phyloP scores from a whole-genome alignment of 1,140 invertebrate species.

The Trichonephila inaurata region DNA sequence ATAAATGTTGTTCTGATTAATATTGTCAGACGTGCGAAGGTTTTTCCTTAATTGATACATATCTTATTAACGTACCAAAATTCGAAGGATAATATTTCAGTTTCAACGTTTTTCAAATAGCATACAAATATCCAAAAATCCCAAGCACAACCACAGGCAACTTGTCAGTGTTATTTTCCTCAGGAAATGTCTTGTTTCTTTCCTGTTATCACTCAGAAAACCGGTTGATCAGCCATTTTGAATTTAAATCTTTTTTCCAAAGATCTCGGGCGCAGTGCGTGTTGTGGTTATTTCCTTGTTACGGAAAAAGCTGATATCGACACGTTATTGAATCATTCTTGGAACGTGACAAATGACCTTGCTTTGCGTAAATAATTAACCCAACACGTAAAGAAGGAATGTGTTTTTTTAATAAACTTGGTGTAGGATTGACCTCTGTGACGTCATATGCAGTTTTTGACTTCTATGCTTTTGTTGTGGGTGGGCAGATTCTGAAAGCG shows the following conservation, averaged over 20 bases:
- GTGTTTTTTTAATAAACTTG: background rate
- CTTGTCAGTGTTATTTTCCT: background rate
- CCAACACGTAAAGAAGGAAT: background rate
- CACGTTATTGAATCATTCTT: conserved; percentile 32
- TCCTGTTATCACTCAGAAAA: conserved; percentile 30
- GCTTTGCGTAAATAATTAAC: conserved; percentile 45
- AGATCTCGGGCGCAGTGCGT: background rate
- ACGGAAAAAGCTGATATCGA: background rate
- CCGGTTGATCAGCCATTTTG: conserved; percentile 36
- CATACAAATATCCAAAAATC: background rate
- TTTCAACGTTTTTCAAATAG: too few species aligned
- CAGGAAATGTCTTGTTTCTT: conserved; percentile 29
- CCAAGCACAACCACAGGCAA: background rate
- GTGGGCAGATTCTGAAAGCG: background rate
- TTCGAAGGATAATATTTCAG: background rate
- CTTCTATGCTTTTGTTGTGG: background rate
- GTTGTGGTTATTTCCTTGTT: background rate
- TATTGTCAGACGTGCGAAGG: too few species aligned
- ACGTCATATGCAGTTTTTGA: background rate
- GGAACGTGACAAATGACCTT: conserved; percentile 46
- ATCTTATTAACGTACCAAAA: background rate
- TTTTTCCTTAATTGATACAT: background rate
- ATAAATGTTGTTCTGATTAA: too few species aligned
- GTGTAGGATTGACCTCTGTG: conserved; percentile 57
- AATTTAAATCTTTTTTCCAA: background rate